Evolutionary conservation across 2,888 invertebrate species (phyloP), one percentile per base, ranked within the genome.

Genomic region (Brachyopa scutellaris): DNA sequence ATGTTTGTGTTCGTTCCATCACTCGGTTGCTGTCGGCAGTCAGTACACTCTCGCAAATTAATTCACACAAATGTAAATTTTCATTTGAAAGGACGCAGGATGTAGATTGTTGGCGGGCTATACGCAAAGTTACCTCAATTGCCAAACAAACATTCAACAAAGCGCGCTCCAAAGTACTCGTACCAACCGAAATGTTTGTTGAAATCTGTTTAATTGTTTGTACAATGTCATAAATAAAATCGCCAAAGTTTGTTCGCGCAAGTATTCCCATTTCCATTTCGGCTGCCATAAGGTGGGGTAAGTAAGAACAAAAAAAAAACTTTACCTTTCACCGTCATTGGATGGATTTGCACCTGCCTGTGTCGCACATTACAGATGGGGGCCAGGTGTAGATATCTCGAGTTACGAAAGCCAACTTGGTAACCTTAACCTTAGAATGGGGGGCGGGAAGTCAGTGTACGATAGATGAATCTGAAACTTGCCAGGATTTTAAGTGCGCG

Each of bases 11-110:
- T n/a, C n/a, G n/a, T n/a, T n/a, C n/a, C n/a, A n/a, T n/a, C n/a
- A n/a, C n/a, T n/a, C n/a, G n/a, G n/a, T n/a, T n/a, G n/a, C n/a
- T 9, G 36, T 19, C 55, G 40, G 21, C 51, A 51, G 5, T 17
- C 40, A 17, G 38, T 33, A 72, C 64, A 69, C 79, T 80, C 38
- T 49, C 13, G 80, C 29, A 82, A 76, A 82, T 82, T 70, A 82
- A 76, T 76, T 66, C 66, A 72, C 64, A 72, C 76, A 72, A 76
- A 76, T 82, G 76, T 76, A 82, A 70, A 82, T 77, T 76, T 66
- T 66, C 64, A 72, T 47, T 72, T 36, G 59, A 74, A 69, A 59
- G 69, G 76, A 76, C 78, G 17, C 38, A 47, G 59, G 64, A 59
- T 64, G 31, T 47, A 42, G n/a, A 19, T 17, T 55, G 15, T 26